phyloP scores from a whole-genome alignment of 2,888 invertebrate genomes.

The Eupithecia subfuscata region DNA sequence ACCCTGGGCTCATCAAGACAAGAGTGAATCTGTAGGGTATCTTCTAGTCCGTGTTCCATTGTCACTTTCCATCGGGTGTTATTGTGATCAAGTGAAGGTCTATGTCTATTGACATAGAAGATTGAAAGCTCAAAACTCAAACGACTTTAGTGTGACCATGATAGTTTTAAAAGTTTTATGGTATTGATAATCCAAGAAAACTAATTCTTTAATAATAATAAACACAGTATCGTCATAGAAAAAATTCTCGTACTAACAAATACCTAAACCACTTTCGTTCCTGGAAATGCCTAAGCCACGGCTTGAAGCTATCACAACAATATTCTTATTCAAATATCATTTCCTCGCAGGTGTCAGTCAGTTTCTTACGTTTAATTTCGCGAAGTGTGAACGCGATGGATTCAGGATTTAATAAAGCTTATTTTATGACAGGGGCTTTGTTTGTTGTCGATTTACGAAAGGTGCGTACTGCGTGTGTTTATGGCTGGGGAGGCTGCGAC shows the following conservation, averaged over 20 bases:
- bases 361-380: constrained; percentile 58
- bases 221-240: neutral
- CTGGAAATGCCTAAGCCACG: neutral
- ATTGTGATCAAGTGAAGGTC: too few species aligned
- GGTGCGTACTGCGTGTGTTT: constrained; percentile 2
- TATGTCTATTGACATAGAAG: too few species aligned
- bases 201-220: neutral
- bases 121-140: too few species aligned
- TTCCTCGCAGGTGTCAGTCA: constrained; percentile 59
- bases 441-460: constrained; percentile 34
- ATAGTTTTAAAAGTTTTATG: too few species aligned
- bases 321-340: constrained; percentile 65
- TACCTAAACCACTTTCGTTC: neutral
- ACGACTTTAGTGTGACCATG: too few species aligned
- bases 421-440: constrained; percentile 40
- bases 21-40: too few species aligned
- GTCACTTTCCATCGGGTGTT: too few species aligned
- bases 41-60: too few species aligned
- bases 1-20: too few species aligned
- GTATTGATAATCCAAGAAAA: too few species aligned
- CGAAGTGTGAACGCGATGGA: constrained; percentile 53
- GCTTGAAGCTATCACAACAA: constrained; percentile 55
- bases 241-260: neutral
- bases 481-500: neutral
- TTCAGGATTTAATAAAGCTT: constrained; percentile 50